A percentile compares a stretch with the other conserved stretches of the same genome.
Evolutionary conservation across 2,888 invertebrate genomes (phyloP).

Genomic region (Encarsia formosa): DNA sequence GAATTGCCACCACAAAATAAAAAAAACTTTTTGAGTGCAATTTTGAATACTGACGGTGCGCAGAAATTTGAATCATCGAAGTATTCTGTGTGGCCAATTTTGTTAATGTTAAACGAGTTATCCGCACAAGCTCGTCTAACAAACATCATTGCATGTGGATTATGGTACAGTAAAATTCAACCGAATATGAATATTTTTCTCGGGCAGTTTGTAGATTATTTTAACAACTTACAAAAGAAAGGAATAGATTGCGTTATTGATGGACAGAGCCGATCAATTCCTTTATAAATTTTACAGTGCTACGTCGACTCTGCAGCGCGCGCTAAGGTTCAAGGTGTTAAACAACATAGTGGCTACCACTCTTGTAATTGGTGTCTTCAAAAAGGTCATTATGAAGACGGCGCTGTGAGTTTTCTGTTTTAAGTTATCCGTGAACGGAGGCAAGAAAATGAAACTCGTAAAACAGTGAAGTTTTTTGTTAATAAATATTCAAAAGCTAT

Average conservation of each 20-base stretch:
- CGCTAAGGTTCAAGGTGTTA: not conserved
- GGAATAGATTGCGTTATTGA: not conserved
- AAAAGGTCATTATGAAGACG: not conserved
- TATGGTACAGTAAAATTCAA: conserved; percentile 4
- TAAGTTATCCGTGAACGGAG: no score
- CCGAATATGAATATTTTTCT: conserved; percentile 5
- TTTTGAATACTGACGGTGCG: conserved; percentile 11
- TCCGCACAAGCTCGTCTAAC: not conserved
- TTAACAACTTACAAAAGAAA: not conserved
- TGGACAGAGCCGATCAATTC: not conserved
- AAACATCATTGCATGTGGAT: not conserved
- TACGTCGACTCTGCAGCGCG: conserved; percentile 1
- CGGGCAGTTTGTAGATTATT: not conserved
- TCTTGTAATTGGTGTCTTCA: conserved; percentile 2
- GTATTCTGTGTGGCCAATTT: conserved; percentile 11
- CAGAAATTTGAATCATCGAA: conserved; percentile 5
- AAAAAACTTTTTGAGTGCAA: not conserved
- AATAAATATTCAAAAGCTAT: no score
- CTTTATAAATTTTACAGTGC: not conserved
- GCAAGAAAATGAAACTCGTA: no score
- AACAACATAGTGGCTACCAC: not conserved
- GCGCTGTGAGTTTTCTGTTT: not conserved
- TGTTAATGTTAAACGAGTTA: conserved; percentile 7
- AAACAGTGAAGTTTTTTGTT: no score
- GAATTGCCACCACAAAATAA: not conserved